These are phyloP conservation scores for Spheniscus humboldti DNA, from an alignment of 2,797 vertebrate species.

Conservation along the genomic window DNA sequence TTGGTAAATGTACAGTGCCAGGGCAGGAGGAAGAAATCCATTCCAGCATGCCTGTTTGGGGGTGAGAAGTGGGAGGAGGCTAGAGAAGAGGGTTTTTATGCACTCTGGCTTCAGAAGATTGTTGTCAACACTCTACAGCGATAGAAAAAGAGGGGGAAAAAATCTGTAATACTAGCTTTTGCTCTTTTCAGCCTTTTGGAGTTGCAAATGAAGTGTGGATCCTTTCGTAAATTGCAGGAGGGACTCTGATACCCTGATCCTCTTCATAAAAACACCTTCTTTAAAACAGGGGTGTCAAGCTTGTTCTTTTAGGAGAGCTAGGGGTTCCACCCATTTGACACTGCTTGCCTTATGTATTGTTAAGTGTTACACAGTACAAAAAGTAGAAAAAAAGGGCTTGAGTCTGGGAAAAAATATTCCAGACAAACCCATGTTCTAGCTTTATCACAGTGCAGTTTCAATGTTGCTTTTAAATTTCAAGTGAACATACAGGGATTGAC, in stretches of 20 bases:
- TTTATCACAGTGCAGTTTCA: neutral
- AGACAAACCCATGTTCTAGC: neutral
- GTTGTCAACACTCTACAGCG: neutral
- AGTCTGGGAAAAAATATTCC: neutral
- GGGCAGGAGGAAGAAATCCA: neutral
- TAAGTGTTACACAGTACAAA: neutral
- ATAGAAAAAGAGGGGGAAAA: neutral
- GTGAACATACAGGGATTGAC: neutral
- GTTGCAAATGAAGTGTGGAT: neutral
- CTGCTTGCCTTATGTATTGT: neutral
- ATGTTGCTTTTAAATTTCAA: neutral
- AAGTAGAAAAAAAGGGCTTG: neutral
- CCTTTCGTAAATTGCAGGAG: neutral
- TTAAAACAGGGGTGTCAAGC: neutral
- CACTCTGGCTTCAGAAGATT: neutral
- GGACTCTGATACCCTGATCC: neutral
- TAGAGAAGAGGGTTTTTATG: neutral
- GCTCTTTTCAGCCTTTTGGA: neutral
- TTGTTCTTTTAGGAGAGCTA: neutral
- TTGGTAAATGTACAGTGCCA: neutral
- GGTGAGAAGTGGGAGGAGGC: neutral
- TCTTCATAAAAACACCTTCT: neutral
- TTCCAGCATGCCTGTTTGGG: neutral
- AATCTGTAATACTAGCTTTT: neutral
- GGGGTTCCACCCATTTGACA: neutral